Base-by-base conservation (phyloP, 2,888 invertebrate species). In the Ophioninae sp. region DNA sequence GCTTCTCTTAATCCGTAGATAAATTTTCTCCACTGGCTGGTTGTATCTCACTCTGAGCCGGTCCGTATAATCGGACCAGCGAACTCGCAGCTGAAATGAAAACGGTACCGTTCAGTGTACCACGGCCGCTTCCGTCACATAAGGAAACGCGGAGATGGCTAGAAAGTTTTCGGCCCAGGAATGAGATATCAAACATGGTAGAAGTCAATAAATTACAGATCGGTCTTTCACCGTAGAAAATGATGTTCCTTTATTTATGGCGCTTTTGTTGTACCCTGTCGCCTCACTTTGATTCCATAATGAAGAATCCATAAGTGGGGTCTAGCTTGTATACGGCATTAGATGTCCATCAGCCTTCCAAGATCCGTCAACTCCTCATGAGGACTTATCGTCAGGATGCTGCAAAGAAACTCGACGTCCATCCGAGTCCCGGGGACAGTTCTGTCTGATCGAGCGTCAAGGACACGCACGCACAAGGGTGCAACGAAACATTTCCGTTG, bases 1-100 rank as follows among this genome's bases (percentile, higher is more conserved):
- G 72, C 56, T 80, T 17, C 77, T 64, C 83, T 83, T 83, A 81
- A 81, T 81, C 81, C 81, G 17, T 37, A 61, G 78, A 83, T 83
- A 83, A 83, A 83, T 83, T 81, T 61, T 51, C 51, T 74, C 20
- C 17, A 30, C 22, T 41, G 37, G 37, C 22, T 78, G 74, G 77
- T 74, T 81, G 81, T 58, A 64, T 59, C 44, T 20, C 61, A 51
- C 44, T 20, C 22, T 59, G 61, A 56, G 20, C 58, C 22, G 41
- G 8, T 39, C 17, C n/a, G n/a, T 22, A 22, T 41, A 79, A 75
- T 61, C 61, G 71, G 20, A 13, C 73, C 69, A 59, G 20, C 51
- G 0, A 7, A 37, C 20, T 30, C 7, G 44, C 5, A 6, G 13
- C 6, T 74, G 56, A 65, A 56, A 37, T 58, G 10, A 61, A 64